Base-by-base conservation (phyloP, 92 coral and sea anemone genomes). In the Ricordea florida region DNA sequence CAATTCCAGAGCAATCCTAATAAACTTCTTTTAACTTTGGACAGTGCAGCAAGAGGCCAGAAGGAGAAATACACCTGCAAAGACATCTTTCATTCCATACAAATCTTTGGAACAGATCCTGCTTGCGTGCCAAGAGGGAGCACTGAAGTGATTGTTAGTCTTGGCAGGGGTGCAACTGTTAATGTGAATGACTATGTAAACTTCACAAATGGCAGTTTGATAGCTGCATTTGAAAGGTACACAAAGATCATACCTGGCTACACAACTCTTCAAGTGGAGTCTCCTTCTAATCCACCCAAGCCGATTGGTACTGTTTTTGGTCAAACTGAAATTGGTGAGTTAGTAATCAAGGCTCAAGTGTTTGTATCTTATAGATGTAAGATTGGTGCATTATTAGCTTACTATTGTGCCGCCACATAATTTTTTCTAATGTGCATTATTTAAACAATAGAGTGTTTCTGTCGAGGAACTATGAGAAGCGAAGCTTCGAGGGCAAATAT, bases 251-350 rank as follows among this genome's bases (percentile, higher is more conserved):
- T 47, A 7, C 6, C 76, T 42, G 88, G 78, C 1, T 7, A 16
- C 10, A 4, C 21, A 3, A 45, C 29, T 17, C 41, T 92, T 6
- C 50, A 58, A 0, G 76, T 92, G 0, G 49, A 33, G 0, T 49
- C 33, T 0, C 91, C 97, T 0, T 35, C 68, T 6, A 52, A 44
- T 1, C 46, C 84, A 6, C 72, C 62, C 17, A 68, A 47, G 4
- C 97, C 93, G 1, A 25, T 2, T 26, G 86, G 88, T 2, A 11
- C 20, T 13, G 47, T 92, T 22, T 33, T 57, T 29, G 97, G 89
- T 0, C 79, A 81, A 1, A 18, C 56, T 6, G 21, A 29, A 30
- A 67, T 84, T 37, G 97, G 97, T 87, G 36, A 75, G 96, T 76
- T 6, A 15, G 2, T 10, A 41, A 9, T 21, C n/a, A n/a, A n/a